These are phyloP conservation scores for Tenthredo mesomela DNA, from an alignment of 2,888 invertebrate species.

Conservation along the genomic window DNA sequence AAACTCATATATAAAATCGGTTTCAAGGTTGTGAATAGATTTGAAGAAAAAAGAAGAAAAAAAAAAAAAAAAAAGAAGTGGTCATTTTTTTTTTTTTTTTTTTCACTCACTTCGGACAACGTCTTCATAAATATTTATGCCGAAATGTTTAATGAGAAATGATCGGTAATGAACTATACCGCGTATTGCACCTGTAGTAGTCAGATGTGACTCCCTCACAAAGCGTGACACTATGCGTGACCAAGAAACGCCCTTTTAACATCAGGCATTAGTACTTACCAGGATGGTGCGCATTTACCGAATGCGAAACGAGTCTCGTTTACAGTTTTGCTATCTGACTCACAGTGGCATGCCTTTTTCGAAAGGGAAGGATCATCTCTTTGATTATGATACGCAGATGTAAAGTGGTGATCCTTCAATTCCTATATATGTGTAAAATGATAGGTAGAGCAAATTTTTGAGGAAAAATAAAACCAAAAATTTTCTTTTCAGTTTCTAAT, in stretches of 20 bases:
- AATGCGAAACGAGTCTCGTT: slow-evolving; percentile 43
- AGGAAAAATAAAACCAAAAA: background rate
- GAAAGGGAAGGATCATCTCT: background rate
- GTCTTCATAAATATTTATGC: background rate
- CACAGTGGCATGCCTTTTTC: background rate
- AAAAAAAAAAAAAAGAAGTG: background rate
- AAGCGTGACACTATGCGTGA: slow-evolving; percentile 25
- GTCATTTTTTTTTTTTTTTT: background rate
- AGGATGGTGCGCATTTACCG: background rate
- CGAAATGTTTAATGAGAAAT: background rate
- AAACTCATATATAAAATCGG: too few relatives aligned
- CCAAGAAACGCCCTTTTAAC: slow-evolving; percentile 1
- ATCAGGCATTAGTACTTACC: background rate
- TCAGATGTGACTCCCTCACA: slow-evolving; percentile 19
- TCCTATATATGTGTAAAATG: background rate
- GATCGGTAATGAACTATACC: background rate
- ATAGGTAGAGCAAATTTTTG: too few relatives aligned
- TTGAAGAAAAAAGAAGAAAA: too few relatives aligned
- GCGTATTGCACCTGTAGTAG: background rate
- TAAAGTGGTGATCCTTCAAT: background rate
- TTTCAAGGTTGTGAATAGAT: too few relatives aligned
- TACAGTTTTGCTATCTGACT: slow-evolving; percentile 7
- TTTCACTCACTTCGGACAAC: background rate
- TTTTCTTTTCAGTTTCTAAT: too few relatives aligned
- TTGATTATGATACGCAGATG: background rate